phyloP scores from a whole-genome alignment of 2,113 vertebrate genomes.

The Mus pahari region DNA sequence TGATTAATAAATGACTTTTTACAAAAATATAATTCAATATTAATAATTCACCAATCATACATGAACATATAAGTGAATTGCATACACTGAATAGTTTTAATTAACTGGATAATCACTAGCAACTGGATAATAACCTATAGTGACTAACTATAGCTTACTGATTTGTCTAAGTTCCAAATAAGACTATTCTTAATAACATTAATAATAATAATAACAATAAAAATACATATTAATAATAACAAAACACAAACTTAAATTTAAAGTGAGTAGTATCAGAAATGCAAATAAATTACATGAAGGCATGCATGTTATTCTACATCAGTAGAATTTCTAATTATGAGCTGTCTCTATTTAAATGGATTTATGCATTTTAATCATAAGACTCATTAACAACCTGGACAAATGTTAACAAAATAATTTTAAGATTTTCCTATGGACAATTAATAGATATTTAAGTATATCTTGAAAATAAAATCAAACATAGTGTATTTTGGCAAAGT shows the following conservation, averaged over 20 bases:
- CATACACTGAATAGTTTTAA: neutral
- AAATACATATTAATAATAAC: neutral
- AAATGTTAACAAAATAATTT: constrained; percentile 27
- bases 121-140: neutral
- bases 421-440: neutral
- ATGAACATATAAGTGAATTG: neutral
- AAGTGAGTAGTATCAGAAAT: neutral
- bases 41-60: neutral
- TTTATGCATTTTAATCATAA: neutral
- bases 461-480: neutral
- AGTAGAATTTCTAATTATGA: neutral
- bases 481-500: neutral
- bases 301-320: neutral
- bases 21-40: neutral
- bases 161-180: neutral
- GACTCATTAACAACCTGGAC: neutral
- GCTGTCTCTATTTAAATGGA: neutral
- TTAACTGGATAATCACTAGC: no score
- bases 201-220: neutral
- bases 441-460: neutral
- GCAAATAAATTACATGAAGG: neutral
- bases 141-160: neutral
- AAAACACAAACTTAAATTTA: neutral
- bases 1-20: neutral
- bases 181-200: neutral